These are phyloP conservation scores for Serranochromis macrocephalus DNA, from an alignment of 2,113 vertebrate species.

Conservation along the genomic window DNA sequence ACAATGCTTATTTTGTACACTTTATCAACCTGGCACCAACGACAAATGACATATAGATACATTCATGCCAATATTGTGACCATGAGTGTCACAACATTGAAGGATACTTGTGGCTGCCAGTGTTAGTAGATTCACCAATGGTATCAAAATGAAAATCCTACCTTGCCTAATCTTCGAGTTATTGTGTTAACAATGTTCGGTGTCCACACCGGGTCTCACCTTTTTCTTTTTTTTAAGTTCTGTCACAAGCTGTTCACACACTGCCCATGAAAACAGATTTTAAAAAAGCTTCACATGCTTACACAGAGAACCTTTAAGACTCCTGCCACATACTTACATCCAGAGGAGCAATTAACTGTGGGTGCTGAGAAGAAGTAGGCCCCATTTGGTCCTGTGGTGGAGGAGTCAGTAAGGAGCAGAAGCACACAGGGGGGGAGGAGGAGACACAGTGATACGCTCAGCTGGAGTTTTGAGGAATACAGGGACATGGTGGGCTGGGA, in stretches of 20 bases:
- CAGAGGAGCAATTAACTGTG: background rate
- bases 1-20: background rate
- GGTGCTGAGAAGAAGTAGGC: background rate
- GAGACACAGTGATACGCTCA: background rate
- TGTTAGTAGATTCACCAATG: background rate
- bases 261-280: background rate
- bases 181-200: background rate
- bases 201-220: background rate
- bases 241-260: background rate
- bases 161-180: background rate
- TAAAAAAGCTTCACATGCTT: background rate
- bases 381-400: background rate
- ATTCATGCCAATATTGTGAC: background rate
- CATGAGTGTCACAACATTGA: background rate
- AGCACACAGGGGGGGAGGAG: constrained; percentile 33
- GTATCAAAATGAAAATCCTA: background rate
- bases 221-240: background rate
- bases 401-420: background rate
- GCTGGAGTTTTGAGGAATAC: background rate
- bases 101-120: background rate
- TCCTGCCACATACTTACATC: background rate
- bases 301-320: background rate
- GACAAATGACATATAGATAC: background rate
- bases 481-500: constrained; percentile 34
- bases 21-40: background rate